Conservation (phyloP, 2,113 vertebrate genomes). For the Notarius quadriscutis region DNA sequence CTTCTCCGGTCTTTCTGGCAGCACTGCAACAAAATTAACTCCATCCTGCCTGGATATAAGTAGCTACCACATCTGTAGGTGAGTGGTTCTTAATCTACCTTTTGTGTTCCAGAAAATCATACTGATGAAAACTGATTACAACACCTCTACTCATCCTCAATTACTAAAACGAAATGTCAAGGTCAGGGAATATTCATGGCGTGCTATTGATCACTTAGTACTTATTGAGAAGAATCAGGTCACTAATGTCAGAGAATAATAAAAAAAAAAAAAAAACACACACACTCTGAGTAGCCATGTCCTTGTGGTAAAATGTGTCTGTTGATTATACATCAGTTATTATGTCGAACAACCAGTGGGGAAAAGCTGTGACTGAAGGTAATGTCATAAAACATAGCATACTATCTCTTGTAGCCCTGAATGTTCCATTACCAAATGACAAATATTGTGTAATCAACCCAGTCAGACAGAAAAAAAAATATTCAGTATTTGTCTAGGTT, state of each 20-base stretch:
- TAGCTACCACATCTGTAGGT: not conserved
- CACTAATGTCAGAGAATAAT: not conserved
- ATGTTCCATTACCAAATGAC: not conserved
- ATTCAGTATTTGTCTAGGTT: not conserved
- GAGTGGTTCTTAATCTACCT: not conserved
- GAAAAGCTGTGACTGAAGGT: not conserved
- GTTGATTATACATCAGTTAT: not conserved
- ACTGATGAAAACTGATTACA: slow-evolving; percentile 13
- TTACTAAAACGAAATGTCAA: slow-evolving; percentile 35
- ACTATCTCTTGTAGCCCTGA: not conserved
- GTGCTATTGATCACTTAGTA: slow-evolving; percentile 21
- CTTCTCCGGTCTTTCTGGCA: slow-evolving; percentile 32
- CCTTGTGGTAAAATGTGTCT: not conserved
- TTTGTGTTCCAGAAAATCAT: not conserved
- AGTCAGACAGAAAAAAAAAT: not conserved
- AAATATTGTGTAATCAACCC: not conserved
- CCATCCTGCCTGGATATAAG: not conserved
- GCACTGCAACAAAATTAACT: slow-evolving; percentile 44
- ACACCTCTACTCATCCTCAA: slow-evolving; percentile 32
- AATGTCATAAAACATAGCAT: not conserved
- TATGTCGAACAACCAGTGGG: not conserved
- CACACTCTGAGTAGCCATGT: not conserved
- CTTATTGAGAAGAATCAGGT: not conserved
- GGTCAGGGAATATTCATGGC: slow-evolving; percentile 1
- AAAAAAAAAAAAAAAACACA: not conserved